Base-by-base conservation (phyloP, 2,797 vertebrate genomes). In the Orestias chungarensis region DNA sequence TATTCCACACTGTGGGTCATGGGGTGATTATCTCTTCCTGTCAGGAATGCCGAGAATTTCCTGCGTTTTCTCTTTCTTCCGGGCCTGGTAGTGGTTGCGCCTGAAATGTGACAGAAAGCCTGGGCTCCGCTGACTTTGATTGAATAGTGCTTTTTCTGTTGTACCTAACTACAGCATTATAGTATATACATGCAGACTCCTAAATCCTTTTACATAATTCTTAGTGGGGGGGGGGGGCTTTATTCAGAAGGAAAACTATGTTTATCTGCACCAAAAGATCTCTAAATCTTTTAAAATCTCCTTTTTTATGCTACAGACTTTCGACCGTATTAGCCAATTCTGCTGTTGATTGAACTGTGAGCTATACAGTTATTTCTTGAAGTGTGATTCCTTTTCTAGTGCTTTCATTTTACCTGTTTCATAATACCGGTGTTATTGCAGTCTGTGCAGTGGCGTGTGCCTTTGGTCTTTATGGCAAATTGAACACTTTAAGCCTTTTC, bases 11-110 rank as follows among this genome's bases (percentile, higher is more conserved):
- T 87, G 82, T 70, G 86, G 90, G 91, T 93, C 91, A 92, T 31
- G 75, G 88, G 91, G 88, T 90, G 91, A 93, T 94, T 94, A 94
- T 95, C 92, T 94, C 92, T 95, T 95, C 93, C 92, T 94, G 93
- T 91, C 93, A 93, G 93, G 93, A 95, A 95, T 95, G 92, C 86
- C 29, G 88, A 87, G 94, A 94, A 95, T 95, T 94, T 95, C 93
- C 94, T 94, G 90, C 73, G 44, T 91, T 89, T 91, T 89, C 85
- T 69, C 83, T 73, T 77, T 87, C 85, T 91, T 92, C 92, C 87
- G 91, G 88, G 84, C 74, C 79, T 67, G 88, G 88, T 87, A 83
- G 88, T 82, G 87, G 87, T 81, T 88, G 83, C 43, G 85, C 78
- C 74, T 80, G 72, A 89, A 79, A 89, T 88, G 90, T 93, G 91